A percentile compares a stretch with the other conserved stretches of the same genome.
phyloP scores from a whole-genome alignment of 2,113 vertebrate species.

The Chauna torquata region DNA sequence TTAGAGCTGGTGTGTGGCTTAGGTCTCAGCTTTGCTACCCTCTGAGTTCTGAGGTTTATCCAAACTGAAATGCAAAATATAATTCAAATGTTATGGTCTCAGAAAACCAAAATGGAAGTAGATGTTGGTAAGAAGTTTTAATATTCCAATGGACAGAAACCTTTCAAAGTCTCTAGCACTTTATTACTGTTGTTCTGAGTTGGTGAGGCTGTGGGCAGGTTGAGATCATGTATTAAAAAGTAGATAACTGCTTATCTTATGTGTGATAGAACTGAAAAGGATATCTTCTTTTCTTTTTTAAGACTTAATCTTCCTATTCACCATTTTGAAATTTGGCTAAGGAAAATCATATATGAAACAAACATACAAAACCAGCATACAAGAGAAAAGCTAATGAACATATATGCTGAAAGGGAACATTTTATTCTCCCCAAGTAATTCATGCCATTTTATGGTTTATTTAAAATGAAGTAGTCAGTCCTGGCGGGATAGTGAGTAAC shows the following conservation, averaged over 20 bases:
- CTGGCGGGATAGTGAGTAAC: constrained; percentile 15
- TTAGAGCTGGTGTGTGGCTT: neutral
- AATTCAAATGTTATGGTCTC: neutral
- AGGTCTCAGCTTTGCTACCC: neutral
- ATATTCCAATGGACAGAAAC: neutral
- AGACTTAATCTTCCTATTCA: neutral
- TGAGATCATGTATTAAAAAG: neutral
- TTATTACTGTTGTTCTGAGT: neutral
- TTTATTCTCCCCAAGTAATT: constrained; percentile 55
- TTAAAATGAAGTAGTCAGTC: constrained; percentile 56
- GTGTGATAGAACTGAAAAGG: neutral
- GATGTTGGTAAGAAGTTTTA: neutral
- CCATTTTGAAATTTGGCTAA: constrained; percentile 1
- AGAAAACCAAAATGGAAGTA: neutral
- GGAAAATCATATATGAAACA: constrained; percentile 4
- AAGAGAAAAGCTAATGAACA: neutral
- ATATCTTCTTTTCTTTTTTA: neutral
- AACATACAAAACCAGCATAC: neutral
- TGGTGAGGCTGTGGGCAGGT: neutral
- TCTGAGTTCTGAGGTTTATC: neutral
- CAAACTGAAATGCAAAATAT: neutral
- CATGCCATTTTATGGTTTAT: constrained; percentile 56
- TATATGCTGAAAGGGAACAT: constrained; percentile 42
- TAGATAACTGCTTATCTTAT: neutral
- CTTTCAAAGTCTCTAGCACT: neutral